Conservation (phyloP, 2,888 invertebrate species). For the Nowickia ferox region DNA sequence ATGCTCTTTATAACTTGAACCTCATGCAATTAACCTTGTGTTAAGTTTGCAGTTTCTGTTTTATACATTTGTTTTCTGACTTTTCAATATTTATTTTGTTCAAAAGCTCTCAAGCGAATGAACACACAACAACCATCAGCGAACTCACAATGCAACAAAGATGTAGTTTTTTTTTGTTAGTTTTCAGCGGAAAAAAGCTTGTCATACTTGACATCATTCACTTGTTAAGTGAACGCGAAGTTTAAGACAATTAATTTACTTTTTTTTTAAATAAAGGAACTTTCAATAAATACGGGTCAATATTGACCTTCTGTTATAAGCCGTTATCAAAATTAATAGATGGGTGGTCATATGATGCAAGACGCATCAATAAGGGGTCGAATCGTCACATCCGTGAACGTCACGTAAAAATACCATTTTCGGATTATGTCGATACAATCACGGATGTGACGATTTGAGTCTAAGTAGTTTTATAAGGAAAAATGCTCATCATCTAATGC, state of each 20-base stretch:
- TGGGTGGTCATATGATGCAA: no score
- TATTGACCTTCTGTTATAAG: no score
- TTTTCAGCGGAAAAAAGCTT: conserved; percentile 59
- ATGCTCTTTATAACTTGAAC: conserved; percentile 34
- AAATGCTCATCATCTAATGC: no score
- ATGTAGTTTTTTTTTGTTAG: conserved; percentile 9
- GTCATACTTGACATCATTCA: conserved; percentile 68
- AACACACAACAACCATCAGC: conserved; percentile 36
- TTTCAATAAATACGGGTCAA: no score
- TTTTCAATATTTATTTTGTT: conserved; percentile 49
- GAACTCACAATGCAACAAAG: conserved; percentile 24
- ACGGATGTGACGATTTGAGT: no score
- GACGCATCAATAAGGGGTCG: no score
- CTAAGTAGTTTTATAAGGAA: no score
- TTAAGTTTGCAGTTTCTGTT: conserved; percentile 22
- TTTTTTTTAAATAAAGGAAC: neutral
- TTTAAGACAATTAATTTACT: conserved; percentile 46
- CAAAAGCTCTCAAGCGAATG: conserved; percentile 48
- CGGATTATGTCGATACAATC: no score
- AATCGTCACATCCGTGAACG: no score
- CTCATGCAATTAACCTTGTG: conserved; percentile 59
- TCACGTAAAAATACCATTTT: no score
- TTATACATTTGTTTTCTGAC: conserved; percentile 36
- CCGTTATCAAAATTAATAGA: no score
- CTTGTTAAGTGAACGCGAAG: conserved; percentile 54